These are phyloP conservation scores for Fundulus diaphanus DNA, from an alignment of 2,797 vertebrate genomes.

Conservation along the genomic window DNA sequence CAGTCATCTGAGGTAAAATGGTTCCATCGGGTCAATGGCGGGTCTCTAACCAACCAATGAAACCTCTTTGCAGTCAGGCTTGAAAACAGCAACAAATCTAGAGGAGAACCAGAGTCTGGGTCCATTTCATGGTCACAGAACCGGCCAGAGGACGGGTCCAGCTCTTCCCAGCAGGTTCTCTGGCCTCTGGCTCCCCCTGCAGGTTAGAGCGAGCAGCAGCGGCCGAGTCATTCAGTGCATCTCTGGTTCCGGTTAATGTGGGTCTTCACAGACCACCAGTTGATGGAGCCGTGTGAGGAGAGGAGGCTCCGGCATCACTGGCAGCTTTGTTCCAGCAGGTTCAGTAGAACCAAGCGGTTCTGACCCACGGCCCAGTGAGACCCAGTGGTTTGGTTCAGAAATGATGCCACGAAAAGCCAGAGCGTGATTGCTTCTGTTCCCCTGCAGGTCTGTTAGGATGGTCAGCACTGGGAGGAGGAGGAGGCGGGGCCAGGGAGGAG, in stretches of 20 bases:
- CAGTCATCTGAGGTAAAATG: background rate
- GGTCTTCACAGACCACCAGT: no score
- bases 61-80: background rate
- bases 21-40: background rate
- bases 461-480: slow-evolving; percentile 56
- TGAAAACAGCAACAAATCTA: background rate
- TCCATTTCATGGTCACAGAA: background rate
- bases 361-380: background rate
- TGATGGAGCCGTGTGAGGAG: no score
- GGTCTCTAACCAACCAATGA: background rate
- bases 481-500: slow-evolving; percentile 68
- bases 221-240: background rate
- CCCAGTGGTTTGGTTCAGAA: background rate
- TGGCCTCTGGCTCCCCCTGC: slow-evolving; percentile 32
- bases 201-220: background rate
- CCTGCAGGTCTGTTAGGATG: slow-evolving; percentile 60
- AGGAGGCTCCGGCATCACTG: no score
- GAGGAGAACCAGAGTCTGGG: no score
- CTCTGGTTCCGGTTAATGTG: background rate
- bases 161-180: background rate
- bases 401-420: background rate
- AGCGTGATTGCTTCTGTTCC: background rate
- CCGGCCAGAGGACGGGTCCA: background rate
- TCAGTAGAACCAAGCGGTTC: background rate
- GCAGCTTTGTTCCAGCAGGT: no score